Evolutionary conservation across 2,888 invertebrate species (phyloP).

Genomic region (Eristalis arbustorum): DNA sequence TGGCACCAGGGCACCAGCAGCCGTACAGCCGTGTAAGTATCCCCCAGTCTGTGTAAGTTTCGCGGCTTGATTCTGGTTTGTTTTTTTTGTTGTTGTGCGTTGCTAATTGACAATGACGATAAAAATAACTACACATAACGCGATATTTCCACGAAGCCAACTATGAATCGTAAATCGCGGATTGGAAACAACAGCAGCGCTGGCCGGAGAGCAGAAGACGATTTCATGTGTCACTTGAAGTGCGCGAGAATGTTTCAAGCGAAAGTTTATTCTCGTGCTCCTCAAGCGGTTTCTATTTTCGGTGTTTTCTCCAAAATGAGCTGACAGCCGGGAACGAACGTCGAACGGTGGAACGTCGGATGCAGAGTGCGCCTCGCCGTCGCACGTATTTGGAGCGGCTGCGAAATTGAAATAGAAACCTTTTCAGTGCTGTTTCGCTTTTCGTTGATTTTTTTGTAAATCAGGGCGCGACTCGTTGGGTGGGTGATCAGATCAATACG

Average conservation of each 20-base stretch:
- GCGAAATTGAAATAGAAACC: conserved; percentile 31
- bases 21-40: conserved; percentile 23
- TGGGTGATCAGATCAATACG: conserved; percentile 29
- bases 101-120: conserved; percentile 49
- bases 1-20: not conserved
- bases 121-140: conserved; percentile 42
- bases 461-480: not conserved
- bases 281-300: conserved; percentile 39
- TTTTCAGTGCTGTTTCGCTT: not conserved
- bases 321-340: not conserved
- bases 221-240: conserved; percentile 24
- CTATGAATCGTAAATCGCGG: conserved; percentile 26
- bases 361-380: conserved; percentile 7
- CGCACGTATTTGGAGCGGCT: conserved; percentile 13
- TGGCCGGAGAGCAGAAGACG: not conserved
- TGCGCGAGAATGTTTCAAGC: conserved; percentile 22
- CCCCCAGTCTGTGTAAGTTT: not conserved
- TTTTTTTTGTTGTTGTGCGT: conserved; percentile 4
- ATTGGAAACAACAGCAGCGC: not conserved
- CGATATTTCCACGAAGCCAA: conserved; percentile 31
- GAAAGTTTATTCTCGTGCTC: conserved; percentile 25
- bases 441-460: not conserved
- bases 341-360: not conserved
- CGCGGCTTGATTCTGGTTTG: conserved; percentile 7
- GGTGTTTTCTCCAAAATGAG: conserved; percentile 2